Base-by-base conservation (phyloP, 2,113 vertebrate species). In the Crotalus viridis region DNA sequence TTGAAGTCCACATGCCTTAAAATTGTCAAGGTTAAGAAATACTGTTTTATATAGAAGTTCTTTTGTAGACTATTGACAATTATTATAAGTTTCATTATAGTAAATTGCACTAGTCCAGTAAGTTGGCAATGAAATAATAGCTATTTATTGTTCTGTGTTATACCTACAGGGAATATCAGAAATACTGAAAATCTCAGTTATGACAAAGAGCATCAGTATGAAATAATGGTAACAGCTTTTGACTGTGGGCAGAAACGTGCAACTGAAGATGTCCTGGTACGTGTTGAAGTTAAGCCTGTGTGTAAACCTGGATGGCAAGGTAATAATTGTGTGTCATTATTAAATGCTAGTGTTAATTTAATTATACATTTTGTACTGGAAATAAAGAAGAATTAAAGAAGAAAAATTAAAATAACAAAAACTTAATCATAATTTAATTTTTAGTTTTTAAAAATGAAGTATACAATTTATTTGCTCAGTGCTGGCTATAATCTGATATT, bases 221-320 rank as follows among this genome's bases (percentile, higher is more conserved):
- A 99, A 96, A 98, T 99, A 96, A 98, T 98, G 97, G 99, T 99
- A 93, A 99, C 99, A 0, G 98, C 99, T 52, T 99, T 98, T 52
- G 99, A 99, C 97, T 99, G 99, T 5, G 99, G 99, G n/a, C 99
- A 99, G 96, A 99, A 99, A 96, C 98, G 96, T 6, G 98, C 99
- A 0, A 94, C 97, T 9, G 98, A 98, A 95, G 98, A 98, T 81
- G 98, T 98, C 13, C 94, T 98, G 10, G 98, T 99, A 28, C 98
- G 88, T 96, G 99, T 99, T 61, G 98, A 99, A 1, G 98, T 99
- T 96, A 99, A 99, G 96, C 99, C 99, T 0, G 98, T 99, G 92
- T 99, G 99, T 97, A 99, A 99, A 94, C 99, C 99, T 19, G 99
- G 99, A 94, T 99, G 99, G 99, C 99, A 99, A 98, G 99, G 99